Conservation (phyloP, 2,113 vertebrate genomes). For the Clarias macrocephalus region DNA sequence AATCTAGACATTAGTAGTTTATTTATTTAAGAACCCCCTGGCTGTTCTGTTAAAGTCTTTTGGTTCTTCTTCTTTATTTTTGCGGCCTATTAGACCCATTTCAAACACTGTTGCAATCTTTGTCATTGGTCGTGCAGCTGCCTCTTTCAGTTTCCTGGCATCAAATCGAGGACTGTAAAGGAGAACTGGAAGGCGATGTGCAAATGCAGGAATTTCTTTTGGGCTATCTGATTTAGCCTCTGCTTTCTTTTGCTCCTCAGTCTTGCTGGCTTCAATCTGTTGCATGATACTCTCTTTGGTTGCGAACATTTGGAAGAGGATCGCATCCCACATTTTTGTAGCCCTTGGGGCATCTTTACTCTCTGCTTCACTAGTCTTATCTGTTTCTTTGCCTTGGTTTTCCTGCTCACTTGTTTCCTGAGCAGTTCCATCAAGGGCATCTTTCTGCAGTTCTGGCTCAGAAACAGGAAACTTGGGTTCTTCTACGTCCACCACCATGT, state of each 20-base stretch:
- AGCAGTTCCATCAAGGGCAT: slow-evolving; percentile 35
- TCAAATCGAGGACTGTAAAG: slow-evolving; percentile 88
- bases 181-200: slow-evolving; percentile 79
- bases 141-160: slow-evolving; percentile 86
- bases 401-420: slow-evolving; percentile 43
- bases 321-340: slow-evolving; percentile 88
- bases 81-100: slow-evolving; percentile 74
- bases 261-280: slow-evolving; percentile 71
- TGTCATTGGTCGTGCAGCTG: slow-evolving; percentile 77
- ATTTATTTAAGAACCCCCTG: slow-evolving; percentile 75
- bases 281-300: slow-evolving; percentile 74
- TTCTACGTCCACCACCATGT: slow-evolving; percentile 82
- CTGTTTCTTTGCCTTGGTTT: slow-evolving; percentile 29
- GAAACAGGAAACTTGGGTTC: slow-evolving; percentile 68
- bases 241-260: slow-evolving; percentile 58
- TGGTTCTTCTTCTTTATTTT: slow-evolving; percentile 74
- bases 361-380: slow-evolving; percentile 31
- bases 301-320: slow-evolving; percentile 86
- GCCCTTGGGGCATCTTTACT: slow-evolving; percentile 71
- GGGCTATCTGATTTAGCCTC: slow-evolving; percentile 43
- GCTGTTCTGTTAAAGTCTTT: slow-evolving; percentile 90
- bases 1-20: slow-evolving; percentile 49
- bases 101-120: slow-evolving; percentile 73
- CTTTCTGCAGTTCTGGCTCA: slow-evolving; percentile 52
- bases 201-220: slow-evolving; percentile 70